Conservation (phyloP, 2,113 vertebrate genomes). For the Himantopus leucocephalus region DNA sequence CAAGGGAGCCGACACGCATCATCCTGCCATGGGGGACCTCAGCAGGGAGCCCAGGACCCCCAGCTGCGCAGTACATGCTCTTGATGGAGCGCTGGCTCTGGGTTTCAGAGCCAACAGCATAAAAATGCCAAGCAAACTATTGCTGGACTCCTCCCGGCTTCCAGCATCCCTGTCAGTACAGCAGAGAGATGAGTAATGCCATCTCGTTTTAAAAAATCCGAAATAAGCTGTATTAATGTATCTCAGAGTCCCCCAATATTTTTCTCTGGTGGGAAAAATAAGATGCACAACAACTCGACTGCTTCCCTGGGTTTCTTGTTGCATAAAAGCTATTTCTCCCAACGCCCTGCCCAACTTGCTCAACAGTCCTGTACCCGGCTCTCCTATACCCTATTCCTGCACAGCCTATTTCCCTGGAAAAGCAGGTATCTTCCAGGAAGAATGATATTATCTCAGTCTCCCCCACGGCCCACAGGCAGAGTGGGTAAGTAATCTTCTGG, state of each 20-base stretch:
- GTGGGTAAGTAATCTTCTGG: neutral
- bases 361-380: neutral
- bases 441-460: neutral
- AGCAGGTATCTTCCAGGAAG: neutral
- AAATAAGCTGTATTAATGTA: neutral
- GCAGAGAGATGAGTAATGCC: neutral
- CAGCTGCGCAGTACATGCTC: neutral
- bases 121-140: neutral
- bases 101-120: neutral
- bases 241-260: neutral
- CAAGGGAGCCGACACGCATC: neutral
- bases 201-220: neutral
- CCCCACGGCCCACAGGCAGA: neutral
- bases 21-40: neutral
- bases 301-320: neutral
- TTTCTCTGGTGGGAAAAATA: neutral
- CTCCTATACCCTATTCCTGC: neutral
- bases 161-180: neutral
- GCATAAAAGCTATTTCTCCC: neutral
- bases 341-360: neutral
- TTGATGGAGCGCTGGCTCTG: neutral
- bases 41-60: neutral
- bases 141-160: neutral
- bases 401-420: neutral
- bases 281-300: neutral